Conservation (phyloP, 2,888 invertebrate genomes). For the Scaptomyza polygonia region DNA sequence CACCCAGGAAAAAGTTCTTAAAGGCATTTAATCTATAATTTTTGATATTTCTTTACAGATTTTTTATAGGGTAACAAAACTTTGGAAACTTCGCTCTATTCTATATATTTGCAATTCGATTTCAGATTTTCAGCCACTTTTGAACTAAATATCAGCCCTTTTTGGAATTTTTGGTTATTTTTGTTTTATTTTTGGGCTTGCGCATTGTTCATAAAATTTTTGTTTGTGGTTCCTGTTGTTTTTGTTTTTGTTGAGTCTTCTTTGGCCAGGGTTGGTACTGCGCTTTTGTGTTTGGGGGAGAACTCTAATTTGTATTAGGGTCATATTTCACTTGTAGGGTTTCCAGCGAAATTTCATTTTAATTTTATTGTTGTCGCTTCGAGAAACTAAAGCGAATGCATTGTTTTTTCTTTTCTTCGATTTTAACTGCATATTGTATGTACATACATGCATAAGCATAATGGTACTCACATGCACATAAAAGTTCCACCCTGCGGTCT, state of each 20-base stretch:
- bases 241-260: conserved; percentile 13
- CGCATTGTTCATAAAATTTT: conserved; percentile 48
- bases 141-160: conserved; percentile 21
- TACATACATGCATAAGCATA: neutral
- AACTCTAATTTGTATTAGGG: conserved; percentile 79
- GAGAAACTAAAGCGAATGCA: conserved; percentile 48
- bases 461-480: neutral
- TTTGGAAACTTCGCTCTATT: too few relatives aligned
- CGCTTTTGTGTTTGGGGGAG: conserved; percentile 19
- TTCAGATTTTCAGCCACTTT: neutral
- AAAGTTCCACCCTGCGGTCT: conserved; percentile 59
- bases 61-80: too few relatives aligned
- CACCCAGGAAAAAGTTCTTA: neutral
- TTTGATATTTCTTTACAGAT: too few relatives aligned
- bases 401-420: conserved; percentile 29
- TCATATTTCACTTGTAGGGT: conserved; percentile 84
- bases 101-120: neutral
- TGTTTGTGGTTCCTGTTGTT: conserved; percentile 22
- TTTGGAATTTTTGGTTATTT: conserved; percentile 1
- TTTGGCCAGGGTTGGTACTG: conserved; percentile 63
- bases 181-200: conserved; percentile 20
- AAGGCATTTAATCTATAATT: too few relatives aligned
- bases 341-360: conserved; percentile 81
- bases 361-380: conserved; percentile 71
- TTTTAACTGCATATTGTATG: conserved; percentile 30